phyloP scores from a whole-genome alignment of 2,888 invertebrate genomes.

The Sympetrum striolatum region DNA sequence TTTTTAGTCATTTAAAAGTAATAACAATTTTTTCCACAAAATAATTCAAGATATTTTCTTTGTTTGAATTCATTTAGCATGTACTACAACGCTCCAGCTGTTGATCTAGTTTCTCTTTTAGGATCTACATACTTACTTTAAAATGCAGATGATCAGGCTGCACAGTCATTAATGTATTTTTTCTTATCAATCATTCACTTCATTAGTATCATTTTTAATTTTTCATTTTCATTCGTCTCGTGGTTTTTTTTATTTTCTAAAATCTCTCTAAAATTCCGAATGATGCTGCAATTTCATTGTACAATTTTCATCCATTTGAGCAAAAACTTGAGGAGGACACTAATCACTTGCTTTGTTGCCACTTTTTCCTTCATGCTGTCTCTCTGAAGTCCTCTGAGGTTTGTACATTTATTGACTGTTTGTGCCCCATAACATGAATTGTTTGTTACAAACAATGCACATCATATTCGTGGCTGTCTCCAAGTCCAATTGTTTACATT shows the following conservation, averaged over 20 bases:
- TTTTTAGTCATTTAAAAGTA: no score
- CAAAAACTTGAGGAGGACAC: slow-evolving; percentile 26
- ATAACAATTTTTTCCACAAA: no score
- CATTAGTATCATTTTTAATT: not conserved
- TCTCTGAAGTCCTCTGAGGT: slow-evolving; percentile 34
- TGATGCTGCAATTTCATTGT: slow-evolving; percentile 8
- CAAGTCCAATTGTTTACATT: not conserved
- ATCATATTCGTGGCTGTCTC: not conserved
- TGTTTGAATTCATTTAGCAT: not conserved
- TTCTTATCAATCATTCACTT: not conserved
- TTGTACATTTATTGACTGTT: slow-evolving; percentile 41
- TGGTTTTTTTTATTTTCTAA: not conserved
- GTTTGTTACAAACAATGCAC: slow-evolving; percentile 10
- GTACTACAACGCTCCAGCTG: not conserved
- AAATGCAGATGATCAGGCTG: not conserved
- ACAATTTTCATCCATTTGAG: not conserved
- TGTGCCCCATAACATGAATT: slow-evolving; percentile 21
- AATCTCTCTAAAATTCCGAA: not conserved
- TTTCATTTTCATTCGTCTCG: not conserved
- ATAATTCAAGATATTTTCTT: not conserved
- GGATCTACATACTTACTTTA: not conserved
- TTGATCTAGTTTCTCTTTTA: not conserved
- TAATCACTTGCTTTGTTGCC: slow-evolving; percentile 41
- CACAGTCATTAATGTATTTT: not conserved
- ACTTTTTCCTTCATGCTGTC: slow-evolving; percentile 39